These are phyloP conservation scores for Smittia sp. DNA, from an alignment of 2,888 invertebrate species.

Conservation along the genomic window DNA sequence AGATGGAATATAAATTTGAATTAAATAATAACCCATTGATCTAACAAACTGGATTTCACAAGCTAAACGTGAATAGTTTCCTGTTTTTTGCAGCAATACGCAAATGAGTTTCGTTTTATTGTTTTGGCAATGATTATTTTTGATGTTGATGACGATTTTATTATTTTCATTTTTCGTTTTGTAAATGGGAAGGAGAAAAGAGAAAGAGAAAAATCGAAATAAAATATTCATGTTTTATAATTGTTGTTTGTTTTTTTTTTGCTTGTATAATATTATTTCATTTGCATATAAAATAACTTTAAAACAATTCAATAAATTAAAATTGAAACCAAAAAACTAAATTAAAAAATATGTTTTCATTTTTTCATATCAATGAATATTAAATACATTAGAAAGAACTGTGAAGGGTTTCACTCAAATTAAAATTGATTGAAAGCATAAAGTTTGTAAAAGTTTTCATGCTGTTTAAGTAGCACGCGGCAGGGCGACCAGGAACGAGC, in stretches of 20 bases:
- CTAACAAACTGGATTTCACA: conserved; percentile 96
- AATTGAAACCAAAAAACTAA: background rate
- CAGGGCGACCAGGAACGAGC: too few species aligned
- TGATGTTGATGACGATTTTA: background rate
- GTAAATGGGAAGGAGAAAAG: conserved; percentile 14
- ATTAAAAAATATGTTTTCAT: conserved; percentile 11
- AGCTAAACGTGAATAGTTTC: conserved; percentile 94
- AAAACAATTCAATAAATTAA: conserved; percentile 19
- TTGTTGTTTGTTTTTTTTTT: background rate
- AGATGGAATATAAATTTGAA: conserved; percentile 97
- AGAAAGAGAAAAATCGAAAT: conserved; percentile 30
- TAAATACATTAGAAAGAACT: background rate
- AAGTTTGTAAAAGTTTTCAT: conserved; percentile 8
- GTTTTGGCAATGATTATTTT: conserved; percentile 36
- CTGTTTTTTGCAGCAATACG: conserved; percentile 55
- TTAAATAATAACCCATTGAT: conserved; percentile 97
- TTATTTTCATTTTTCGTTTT: conserved; percentile 20
- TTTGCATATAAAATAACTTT: conserved; percentile 24
- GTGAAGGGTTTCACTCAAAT: conserved; percentile 6
- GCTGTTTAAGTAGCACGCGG: background rate
- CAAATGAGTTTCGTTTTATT: background rate
- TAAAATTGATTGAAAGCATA: background rate
- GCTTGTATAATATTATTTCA: background rate
- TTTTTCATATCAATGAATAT: conserved; percentile 17
- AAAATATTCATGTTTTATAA: conserved; percentile 35